Conservation (phyloP, 2,113 vertebrate species). For the Strix uralensis region DNA sequence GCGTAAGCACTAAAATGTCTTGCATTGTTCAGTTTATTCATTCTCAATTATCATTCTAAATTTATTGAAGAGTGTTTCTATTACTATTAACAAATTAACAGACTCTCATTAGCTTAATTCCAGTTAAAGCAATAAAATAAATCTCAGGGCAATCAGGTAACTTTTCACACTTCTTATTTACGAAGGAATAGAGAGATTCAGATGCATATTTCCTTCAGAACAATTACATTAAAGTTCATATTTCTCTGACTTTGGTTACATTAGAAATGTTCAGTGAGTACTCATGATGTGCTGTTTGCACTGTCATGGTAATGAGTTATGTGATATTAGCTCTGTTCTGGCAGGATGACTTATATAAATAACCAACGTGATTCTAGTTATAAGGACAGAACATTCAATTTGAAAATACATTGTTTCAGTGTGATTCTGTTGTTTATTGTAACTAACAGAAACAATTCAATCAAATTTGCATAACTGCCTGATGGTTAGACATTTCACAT, state of each 20-base stretch:
- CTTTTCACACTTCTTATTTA: background rate
- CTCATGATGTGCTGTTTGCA: background rate
- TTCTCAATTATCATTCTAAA: background rate
- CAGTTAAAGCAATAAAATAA: background rate
- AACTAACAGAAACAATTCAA: background rate
- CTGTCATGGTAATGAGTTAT: background rate
- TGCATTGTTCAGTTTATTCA: background rate
- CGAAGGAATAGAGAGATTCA: background rate
- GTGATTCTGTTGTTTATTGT: background rate
- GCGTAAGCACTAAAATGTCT: background rate
- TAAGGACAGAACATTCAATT: background rate
- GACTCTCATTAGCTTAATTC: background rate
- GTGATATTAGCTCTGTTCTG: background rate
- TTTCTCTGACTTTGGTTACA: background rate
- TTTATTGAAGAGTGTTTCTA: background rate
- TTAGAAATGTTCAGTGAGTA: background rate
- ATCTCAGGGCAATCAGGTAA: background rate
- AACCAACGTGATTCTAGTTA: background rate
- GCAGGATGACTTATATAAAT: background rate
- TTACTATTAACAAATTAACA: background rate
- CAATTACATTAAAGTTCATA: background rate
- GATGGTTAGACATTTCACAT: background rate
- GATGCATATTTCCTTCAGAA: background rate
- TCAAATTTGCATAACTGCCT: background rate
- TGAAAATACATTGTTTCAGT: background rate